Base-by-base conservation (phyloP, 2,113 vertebrate species). In the Dicaeum eximium region DNA sequence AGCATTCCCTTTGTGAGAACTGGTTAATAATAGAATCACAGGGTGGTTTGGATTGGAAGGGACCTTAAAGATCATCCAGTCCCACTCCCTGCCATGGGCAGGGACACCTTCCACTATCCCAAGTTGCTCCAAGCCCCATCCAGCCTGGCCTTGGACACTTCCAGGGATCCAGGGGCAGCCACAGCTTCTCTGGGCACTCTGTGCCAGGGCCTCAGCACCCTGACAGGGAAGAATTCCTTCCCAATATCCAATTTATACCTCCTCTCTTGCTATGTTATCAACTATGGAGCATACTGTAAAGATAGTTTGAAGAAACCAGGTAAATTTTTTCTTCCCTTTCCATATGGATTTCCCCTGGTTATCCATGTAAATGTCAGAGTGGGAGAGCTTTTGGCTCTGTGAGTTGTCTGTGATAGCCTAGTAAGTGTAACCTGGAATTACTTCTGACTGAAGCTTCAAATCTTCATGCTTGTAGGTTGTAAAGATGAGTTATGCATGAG, bases 111-210 rank as follows among this genome's bases (percentile, higher is more conserved):
- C 47, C 25, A 48, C 18, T 23, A 2, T 2, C 11, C 25, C 18
- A 61, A 30, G 2, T 1, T 53, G 16, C n/a, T 31, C 62, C 38
- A 54, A 35, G 30, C 8, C n/a, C 16, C 0, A 0, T 53, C 20
- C 24, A 61, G 0, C 30, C 40, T 69, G 54, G 8, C 17, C n/a
- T 27, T 9, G 62, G 12, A 16, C 17, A 48, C n/a, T 69, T 5
- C 6, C n/a, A 66, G 40, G 38, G 24, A 47, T 62, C n/a, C n/a
- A n/a, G 65, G 13, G 13, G 13, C 25, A 80, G 21, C 40, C 56
- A 25, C 56, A 89, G 40, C 24, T 90, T 6, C 40, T 31, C 15
- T 61, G 70, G 30, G 17, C 4, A 48, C 0, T 30, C 54, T 61
- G 47, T 35, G 54, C 61, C 62, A 54, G 45, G 13, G 24, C 12